Conservation (phyloP, 2,113 vertebrate genomes). For the Phylloscopus trochilus region DNA sequence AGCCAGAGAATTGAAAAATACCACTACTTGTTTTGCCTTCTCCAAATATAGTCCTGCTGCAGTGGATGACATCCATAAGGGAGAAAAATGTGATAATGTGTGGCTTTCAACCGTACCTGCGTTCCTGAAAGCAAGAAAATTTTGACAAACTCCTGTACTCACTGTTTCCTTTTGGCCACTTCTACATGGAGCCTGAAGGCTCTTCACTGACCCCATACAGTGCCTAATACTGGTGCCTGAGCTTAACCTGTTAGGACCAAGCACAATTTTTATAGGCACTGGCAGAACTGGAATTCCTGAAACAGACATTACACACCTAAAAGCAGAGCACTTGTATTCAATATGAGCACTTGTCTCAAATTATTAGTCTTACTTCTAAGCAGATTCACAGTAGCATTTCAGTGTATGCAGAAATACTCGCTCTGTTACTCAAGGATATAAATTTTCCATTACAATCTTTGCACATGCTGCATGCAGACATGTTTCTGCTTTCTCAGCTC, state of each 20-base stretch:
- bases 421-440: background rate
- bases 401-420: background rate
- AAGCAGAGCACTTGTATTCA: background rate
- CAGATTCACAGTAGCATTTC: background rate
- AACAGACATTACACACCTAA: background rate
- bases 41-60: background rate
- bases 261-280: background rate
- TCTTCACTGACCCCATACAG: background rate
- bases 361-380: background rate
- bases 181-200: background rate
- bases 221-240: background rate
- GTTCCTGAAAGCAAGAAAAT: background rate
- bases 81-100: background rate
- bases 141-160: background rate
- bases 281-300: background rate
- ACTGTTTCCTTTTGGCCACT: background rate
- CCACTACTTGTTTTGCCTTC: background rate
- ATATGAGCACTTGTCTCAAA: background rate
- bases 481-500: background rate
- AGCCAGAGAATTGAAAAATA: background rate
- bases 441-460: background rate
- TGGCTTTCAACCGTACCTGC: background rate
- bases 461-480: rapidly evolving
- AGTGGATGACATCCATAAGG: background rate
- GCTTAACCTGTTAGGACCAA: background rate